phyloP scores from a whole-genome alignment of 2,797 vertebrate genomes.

The Oryzias sinensis region DNA sequence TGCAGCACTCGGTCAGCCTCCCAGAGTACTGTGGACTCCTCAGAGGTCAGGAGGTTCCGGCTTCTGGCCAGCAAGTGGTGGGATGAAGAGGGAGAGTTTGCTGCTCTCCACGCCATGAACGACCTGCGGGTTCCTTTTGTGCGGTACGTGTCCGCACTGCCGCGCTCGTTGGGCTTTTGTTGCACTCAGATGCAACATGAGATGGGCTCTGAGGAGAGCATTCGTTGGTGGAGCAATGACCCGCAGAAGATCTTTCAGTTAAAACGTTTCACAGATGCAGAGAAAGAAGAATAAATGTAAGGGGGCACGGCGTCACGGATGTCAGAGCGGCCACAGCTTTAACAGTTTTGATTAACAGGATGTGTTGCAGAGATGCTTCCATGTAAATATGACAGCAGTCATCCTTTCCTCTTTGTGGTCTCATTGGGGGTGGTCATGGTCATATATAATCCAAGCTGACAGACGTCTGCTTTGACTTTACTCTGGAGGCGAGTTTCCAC shows the following conservation, averaged over 20 bases:
- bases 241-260: conserved; percentile 1
- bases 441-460: conserved; percentile 46
- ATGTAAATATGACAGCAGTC: conserved; percentile 37
- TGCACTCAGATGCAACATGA: no score
- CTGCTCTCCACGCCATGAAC: conserved; percentile 92
- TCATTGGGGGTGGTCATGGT: conserved; percentile 19
- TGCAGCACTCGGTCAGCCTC: conserved; percentile 53
- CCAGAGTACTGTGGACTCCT: conserved; percentile 83
- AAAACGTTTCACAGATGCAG: not conserved
- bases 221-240: not conserved
- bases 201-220: no score
- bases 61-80: conserved; percentile 90
- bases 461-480: conserved; percentile 24
- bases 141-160: conserved; percentile 74
- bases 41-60: conserved; percentile 87
- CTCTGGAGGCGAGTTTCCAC: conserved; percentile 57
- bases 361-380: conserved; percentile 31
- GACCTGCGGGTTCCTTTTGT: conserved; percentile 94
- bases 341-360: conserved; percentile 58
- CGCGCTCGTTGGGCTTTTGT: not conserved
- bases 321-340: not conserved
- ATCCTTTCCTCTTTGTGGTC: conserved; percentile 25
- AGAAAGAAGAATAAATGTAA: not conserved
- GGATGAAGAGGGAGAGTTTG: conserved; percentile 89
- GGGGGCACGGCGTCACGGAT: conserved; percentile 33